These are phyloP conservation scores for Heterodera schachtii DNA, from an alignment of 1,140 invertebrate species.

Conservation along the genomic window DNA sequence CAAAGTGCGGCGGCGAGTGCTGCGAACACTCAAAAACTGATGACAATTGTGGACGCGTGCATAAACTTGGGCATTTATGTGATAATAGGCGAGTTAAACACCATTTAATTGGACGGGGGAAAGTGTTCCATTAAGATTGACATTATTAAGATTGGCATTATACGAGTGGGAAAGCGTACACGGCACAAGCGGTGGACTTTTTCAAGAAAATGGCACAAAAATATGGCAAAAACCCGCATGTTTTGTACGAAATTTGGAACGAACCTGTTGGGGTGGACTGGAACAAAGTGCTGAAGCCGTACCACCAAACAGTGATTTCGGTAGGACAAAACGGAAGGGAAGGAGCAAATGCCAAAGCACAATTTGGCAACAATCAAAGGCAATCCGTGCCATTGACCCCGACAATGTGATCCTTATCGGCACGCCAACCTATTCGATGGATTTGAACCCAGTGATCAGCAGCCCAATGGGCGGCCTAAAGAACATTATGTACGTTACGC, in stretches of 20 bases:
- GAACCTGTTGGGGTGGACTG: conserved; percentile 28
- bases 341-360: background rate
- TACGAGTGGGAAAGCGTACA: conserved; percentile 3
- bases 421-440: conserved; percentile 36
- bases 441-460: conserved; percentile 24
- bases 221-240: conserved; percentile 17
- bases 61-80: conserved; percentile 31
- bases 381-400: conserved; percentile 6
- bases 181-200: conserved; percentile 12
- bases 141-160: conserved; percentile 25
- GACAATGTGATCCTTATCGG: conserved; percentile 39
- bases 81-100: conserved; percentile 16
- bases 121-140: background rate
- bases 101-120: background rate
- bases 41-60: conserved; percentile 33
- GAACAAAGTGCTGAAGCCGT: conserved; percentile 7
- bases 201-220: conserved; percentile 26
- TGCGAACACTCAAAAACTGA: conserved; percentile 15
- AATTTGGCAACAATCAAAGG: background rate
- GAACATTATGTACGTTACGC: conserved; percentile 24
- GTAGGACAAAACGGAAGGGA: conserved; percentile 2
- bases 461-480: conserved; percentile 32
- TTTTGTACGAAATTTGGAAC: conserved; percentile 34
- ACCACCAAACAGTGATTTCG: conserved; percentile 15
- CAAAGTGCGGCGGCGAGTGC: background rate